phyloP scores from a whole-genome alignment of 2,113 vertebrate species.

The Galbula dea region DNA sequence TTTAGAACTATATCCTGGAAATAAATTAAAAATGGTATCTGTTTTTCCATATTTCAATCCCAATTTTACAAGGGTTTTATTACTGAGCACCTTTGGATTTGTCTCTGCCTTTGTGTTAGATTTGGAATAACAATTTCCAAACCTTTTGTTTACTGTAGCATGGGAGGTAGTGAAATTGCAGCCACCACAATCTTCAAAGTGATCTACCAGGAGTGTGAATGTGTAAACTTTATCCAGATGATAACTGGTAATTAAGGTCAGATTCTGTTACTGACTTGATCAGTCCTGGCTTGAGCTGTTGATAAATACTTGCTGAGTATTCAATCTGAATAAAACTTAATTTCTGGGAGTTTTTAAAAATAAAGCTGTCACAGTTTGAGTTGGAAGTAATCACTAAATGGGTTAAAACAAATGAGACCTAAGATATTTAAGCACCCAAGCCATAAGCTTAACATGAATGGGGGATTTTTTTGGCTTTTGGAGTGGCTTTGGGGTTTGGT shows the following conservation, averaged over 20 bases:
- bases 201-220: not conserved
- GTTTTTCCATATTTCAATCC: not conserved
- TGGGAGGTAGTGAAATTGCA: not conserved
- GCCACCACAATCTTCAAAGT: not conserved
- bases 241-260: not conserved
- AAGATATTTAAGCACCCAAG: not conserved
- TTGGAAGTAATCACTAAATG: not conserved
- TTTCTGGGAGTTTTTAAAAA: not conserved
- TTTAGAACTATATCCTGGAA: conserved; percentile 31
- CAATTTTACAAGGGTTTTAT: not conserved
- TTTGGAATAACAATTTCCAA: not conserved
- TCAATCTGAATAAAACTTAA: not conserved
- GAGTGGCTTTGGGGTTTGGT: not conserved
- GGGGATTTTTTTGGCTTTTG: not conserved
- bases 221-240: not conserved
- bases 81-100: not conserved
- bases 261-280: not conserved
- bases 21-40: not conserved
- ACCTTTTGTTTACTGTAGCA: not conserved
- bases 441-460: not conserved
- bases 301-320: not conserved
- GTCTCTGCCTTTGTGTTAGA: not conserved
- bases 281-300: not conserved
- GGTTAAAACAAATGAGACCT: not conserved
- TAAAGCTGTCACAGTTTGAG: not conserved